Percentiles rank a stretch among this genome's conserved stretches.
These are phyloP conservation scores for Odontamblyopus rebecca DNA, from an alignment of 2,797 vertebrate genomes.

Conservation along the genomic window DNA sequence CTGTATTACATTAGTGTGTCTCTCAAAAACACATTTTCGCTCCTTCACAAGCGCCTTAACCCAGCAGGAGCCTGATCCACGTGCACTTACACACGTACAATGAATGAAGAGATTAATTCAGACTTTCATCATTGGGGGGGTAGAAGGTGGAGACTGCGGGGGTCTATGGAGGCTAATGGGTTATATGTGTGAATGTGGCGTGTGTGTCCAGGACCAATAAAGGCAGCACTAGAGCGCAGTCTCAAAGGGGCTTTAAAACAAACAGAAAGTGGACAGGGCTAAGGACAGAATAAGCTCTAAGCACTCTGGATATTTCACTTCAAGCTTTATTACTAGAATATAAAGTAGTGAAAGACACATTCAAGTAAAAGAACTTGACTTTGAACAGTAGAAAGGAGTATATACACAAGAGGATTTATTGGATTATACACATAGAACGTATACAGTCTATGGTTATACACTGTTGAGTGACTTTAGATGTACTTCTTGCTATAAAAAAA, in stretches of 20 bases:
- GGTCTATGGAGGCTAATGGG: conserved; percentile 47
- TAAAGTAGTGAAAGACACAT: background rate
- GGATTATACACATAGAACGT: too few species aligned
- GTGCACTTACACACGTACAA: conserved; percentile 15
- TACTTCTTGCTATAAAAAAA: background rate
- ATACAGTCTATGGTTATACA: too few species aligned
- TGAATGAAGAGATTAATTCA: conserved; percentile 73
- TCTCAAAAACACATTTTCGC: conserved; percentile 40
- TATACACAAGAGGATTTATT: too few species aligned
- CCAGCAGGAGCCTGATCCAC: conserved; percentile 16
- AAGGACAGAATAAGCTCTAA: conserved; percentile 11
- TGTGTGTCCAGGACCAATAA: conserved; percentile 53
- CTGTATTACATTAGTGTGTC: conserved; percentile 38
- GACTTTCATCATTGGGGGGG: conserved; percentile 71
- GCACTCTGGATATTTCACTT: conserved; percentile 13
- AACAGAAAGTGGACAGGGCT: conserved; percentile 59
- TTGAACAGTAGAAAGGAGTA: background rate
- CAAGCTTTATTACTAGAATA: background rate
- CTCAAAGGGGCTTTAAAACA: conserved; percentile 69
- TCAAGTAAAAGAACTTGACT: background rate
- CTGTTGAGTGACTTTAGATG: background rate
- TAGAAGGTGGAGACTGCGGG: conserved; percentile 46
- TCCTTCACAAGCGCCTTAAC: conserved; percentile 28
- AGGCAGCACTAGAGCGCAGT: conserved; percentile 54
- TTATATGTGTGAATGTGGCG: conserved; percentile 35